These are phyloP conservation scores for Epizoanthus illoricatus DNA, from an alignment of 92 coral and sea anemone species.

Conservation along the genomic window DNA sequence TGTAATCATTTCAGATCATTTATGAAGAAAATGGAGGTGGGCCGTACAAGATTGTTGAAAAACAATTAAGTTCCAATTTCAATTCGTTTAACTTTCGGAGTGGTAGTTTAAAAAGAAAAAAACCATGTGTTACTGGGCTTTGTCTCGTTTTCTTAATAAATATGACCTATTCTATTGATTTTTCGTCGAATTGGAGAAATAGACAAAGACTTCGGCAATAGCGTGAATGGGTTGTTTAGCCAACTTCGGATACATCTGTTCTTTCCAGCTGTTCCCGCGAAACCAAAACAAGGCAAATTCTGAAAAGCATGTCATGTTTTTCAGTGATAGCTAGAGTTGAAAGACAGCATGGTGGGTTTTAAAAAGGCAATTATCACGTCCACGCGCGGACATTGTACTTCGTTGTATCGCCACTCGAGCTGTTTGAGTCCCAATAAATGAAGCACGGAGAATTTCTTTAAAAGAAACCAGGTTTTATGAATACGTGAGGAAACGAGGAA, in stretches of 20 bases:
- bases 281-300: conserved; percentile 31
- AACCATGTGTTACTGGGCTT: conserved; percentile 23
- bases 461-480: background rate
- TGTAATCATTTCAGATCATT: conserved; percentile 9
- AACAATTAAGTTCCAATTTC: conserved; percentile 26
- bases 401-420: background rate
- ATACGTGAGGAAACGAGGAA: background rate
- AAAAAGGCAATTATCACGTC: conserved; percentile 33
- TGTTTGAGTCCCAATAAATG: background rate
- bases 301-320: conserved; percentile 26
- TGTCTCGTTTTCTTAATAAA: conserved; percentile 9
- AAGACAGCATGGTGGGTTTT: conserved; percentile 6
- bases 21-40: conserved; percentile 7
- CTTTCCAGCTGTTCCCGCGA: conserved; percentile 41
- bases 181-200: conserved; percentile 11
- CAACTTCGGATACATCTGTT: conserved; percentile 34
- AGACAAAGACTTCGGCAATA: background rate
- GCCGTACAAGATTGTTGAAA: background rate
- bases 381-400: conserved; percentile 28
- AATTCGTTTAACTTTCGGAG: background rate
- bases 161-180: background rate
- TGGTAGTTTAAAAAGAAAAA: conserved; percentile 1
- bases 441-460: background rate
- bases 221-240: conserved; percentile 38
- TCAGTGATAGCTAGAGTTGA: conserved; percentile 1